A percentile compares a stretch with the other conserved stretches of the same genome.
phyloP scores from a whole-genome alignment of 1,140 invertebrate genomes.

The Ceratina australensis region DNA sequence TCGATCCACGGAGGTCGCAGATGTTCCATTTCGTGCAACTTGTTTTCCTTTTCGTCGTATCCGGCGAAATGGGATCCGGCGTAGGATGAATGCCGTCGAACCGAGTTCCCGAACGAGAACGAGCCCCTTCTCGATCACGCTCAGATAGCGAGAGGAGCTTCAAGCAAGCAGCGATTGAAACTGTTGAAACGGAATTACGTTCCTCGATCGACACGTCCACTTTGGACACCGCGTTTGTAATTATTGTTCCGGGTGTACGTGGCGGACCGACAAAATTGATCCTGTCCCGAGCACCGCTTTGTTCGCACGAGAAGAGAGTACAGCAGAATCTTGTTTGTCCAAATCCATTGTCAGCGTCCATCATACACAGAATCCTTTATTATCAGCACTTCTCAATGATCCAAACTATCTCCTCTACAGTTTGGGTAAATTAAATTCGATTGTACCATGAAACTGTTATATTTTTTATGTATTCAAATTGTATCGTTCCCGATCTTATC shows the following conservation, averaged over 20 bases:
- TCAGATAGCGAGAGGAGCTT: slow-evolving; percentile 4
- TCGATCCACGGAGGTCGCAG: background rate
- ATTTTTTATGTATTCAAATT: too few relatives aligned
- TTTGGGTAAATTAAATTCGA: too few relatives aligned
- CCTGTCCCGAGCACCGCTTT: too few relatives aligned
- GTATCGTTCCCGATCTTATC: too few relatives aligned
- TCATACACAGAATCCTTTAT: too few relatives aligned
- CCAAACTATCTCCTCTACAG: too few relatives aligned
- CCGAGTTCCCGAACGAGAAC: background rate
- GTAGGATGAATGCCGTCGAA: background rate
- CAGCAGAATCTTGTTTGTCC: too few relatives aligned
- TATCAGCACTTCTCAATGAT: too few relatives aligned
- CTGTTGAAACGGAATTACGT: background rate
- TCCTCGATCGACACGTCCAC: background rate
- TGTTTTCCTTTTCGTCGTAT: slow-evolving; percentile 14
- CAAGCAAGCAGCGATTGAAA: background rate
- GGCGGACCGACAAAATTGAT: background rate
- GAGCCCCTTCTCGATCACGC: background rate
- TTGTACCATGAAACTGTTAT: too few relatives aligned
- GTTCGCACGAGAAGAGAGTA: too few relatives aligned
- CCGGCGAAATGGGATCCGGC: background rate
- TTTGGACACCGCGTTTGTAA: background rate
- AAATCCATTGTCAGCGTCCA: too few relatives aligned
- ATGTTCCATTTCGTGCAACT: slow-evolving; percentile 11
- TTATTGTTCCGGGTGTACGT: background rate